Evolutionary conservation across 2,888 invertebrate species (phyloP), one percentile per base, ranked within the genome.

Genomic region (Anaspis maculata): DNA sequence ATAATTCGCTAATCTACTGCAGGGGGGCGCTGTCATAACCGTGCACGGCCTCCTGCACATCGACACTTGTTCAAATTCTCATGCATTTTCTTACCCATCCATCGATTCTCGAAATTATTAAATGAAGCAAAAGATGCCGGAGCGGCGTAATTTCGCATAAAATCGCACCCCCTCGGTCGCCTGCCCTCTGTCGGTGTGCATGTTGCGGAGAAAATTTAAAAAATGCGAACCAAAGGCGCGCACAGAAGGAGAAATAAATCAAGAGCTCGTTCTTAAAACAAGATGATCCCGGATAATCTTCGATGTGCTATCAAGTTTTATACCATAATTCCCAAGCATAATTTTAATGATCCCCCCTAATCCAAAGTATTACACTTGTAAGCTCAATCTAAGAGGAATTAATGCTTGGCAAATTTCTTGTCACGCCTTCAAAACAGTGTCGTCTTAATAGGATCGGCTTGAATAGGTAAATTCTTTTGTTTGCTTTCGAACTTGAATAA

Each of bases 251-350:
- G 15, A 52, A 54, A 56, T 55, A 56, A 56, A 54, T 53, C 53
- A 51, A 49, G 48, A 53, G 52, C 54, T 46, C 54, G 60, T 57
- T 56, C 57, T 61, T 59, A 57, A 51, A 61, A 61, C 55, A 53
- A 49, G 47, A 54, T 62, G 64, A 65, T 64, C 63, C 64, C 39
- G 56, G 54, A 56, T 66, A 64, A 66, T 66, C 65, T 66, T 64
- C 62, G 62, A 63, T 62, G 64, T 59, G 63, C 64, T 64, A 66
- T 64, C 64, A 64, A 64, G 63, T 66, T 66, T 64, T 64, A 66
- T 62, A 61, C 63, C 61, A 61, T 64, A 64, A 66, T 64, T 60
- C 65, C 64, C 50, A 53, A 61, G 65, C 64, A 66, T 62, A 66
- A 66, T 64, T 66, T 64, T 66, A 64, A 64, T 66, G 64, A 66